A percentile compares a stretch with the other conserved stretches of the same genome.
Conservation (phyloP, 2,797 vertebrate genomes). For the Platyrinchus mystaceus region DNA sequence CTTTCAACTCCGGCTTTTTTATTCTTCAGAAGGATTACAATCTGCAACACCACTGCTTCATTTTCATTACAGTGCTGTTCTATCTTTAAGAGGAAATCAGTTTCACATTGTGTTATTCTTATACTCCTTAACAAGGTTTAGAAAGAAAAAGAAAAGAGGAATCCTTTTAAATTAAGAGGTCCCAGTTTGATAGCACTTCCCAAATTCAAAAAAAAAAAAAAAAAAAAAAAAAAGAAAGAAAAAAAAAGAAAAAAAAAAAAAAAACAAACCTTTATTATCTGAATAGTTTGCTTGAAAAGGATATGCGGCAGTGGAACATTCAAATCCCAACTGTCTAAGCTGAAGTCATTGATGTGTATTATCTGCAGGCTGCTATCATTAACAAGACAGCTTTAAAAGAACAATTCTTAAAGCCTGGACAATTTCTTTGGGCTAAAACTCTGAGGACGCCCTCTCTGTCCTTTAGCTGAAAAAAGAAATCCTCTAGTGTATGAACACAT, state of each 20-base stretch:
- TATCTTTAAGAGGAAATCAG: constrained; percentile 64
- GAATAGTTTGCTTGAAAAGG: constrained; percentile 62
- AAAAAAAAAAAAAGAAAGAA: accelerated
- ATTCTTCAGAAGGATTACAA: constrained; percentile 54
- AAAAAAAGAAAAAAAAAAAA: accelerated
- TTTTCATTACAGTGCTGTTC: constrained; percentile 55
- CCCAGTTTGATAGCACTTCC: constrained; percentile 29
- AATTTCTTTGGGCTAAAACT: constrained; percentile 45
- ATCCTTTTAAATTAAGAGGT: constrained; percentile 63
- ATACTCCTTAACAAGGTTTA: constrained; percentile 44
- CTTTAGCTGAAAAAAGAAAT: neutral
- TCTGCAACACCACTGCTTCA: neutral
- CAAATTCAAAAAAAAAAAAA: neutral
- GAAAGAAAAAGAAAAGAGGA: constrained; percentile 37
- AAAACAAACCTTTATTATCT: constrained; percentile 32
- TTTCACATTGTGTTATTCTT: constrained; percentile 66
- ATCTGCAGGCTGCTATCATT: constrained; percentile 54
- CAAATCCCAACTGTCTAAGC: constrained; percentile 53
- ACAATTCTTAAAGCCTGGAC: constrained; percentile 55
- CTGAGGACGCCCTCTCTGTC: constrained; percentile 15
- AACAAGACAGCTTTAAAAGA: constrained; percentile 59
- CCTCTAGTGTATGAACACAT: neutral
- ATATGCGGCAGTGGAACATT: neutral
- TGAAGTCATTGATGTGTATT: constrained; percentile 64
- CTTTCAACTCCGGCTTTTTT: constrained; percentile 57